A percentile compares a stretch with the other conserved stretches of the same genome.
Evolutionary conservation across 2,113 vertebrate species (phyloP).

Genomic region (Heliornis fulica): DNA sequence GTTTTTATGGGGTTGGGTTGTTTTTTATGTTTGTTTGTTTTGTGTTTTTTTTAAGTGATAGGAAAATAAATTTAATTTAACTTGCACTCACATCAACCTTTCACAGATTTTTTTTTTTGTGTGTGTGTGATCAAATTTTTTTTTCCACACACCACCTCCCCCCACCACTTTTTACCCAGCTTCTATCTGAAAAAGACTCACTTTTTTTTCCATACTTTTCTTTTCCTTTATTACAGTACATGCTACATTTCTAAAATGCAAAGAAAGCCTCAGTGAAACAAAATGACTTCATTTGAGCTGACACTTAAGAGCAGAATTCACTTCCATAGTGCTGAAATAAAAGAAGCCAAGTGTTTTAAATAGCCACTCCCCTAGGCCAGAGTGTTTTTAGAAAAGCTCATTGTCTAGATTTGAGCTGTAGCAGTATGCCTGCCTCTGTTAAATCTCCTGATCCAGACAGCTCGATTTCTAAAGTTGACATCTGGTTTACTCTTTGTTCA

Average conservation of each 20-base stretch:
- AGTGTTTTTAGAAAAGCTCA: conserved; percentile 82
- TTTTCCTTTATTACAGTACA: conserved; percentile 21
- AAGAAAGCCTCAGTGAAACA: conserved; percentile 72
- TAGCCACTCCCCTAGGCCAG: conserved; percentile 78
- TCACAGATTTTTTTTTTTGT: background rate
- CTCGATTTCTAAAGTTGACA: conserved; percentile 81
- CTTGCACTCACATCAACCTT: background rate
- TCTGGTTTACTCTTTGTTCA: conserved; percentile 85
- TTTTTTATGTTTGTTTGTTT: background rate
- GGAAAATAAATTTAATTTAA: background rate
- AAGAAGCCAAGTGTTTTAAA: conserved; percentile 90
- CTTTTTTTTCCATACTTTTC: background rate
- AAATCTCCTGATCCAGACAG: conserved; percentile 76
- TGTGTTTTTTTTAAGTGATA: background rate
- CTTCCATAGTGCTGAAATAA: conserved; percentile 83
- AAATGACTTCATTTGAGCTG: conserved; percentile 83
- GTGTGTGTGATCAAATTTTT: background rate
- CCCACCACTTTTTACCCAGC: background rate
- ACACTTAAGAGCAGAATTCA: conserved; percentile 78
- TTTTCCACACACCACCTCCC: background rate
- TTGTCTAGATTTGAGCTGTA: conserved; percentile 78
- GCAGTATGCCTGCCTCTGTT: conserved; percentile 70
- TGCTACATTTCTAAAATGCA: conserved; percentile 60
- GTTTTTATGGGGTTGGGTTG: background rate
- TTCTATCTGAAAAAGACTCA: conserved; percentile 28